Conservation (phyloP, 2,888 invertebrate species). For the Callosobruchus maculatus region DNA sequence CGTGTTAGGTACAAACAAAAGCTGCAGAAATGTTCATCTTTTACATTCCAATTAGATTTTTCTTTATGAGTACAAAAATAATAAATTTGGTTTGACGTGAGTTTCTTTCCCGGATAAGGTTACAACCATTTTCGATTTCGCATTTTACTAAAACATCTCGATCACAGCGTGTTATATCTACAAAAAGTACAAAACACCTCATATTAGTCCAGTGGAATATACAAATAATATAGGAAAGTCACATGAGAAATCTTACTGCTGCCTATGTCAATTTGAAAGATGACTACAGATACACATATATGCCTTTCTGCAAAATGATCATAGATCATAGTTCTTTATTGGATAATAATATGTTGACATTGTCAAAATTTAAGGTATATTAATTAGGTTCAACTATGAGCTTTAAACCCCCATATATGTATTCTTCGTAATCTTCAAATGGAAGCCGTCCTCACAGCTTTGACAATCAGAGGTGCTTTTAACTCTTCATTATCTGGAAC, state of each 20-base stretch:
- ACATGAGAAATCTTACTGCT: background rate
- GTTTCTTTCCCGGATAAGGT: slow-evolving; percentile 11
- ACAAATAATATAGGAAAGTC: background rate
- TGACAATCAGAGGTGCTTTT: too few species aligned
- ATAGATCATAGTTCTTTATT: too few species aligned
- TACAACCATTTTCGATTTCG: background rate
- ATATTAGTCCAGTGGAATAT: background rate
- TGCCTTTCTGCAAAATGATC: too few species aligned
- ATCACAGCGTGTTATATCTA: slow-evolving; percentile 15
- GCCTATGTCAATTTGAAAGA: too few species aligned
- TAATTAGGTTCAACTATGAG: too few species aligned
- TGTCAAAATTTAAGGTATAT: too few species aligned
- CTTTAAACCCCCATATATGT: too few species aligned
- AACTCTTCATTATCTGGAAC: too few species aligned
- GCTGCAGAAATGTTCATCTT: background rate
- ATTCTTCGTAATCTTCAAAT: too few species aligned
- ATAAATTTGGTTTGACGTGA: slow-evolving; percentile 8
- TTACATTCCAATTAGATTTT: background rate
- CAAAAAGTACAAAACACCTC: slow-evolving; percentile 6
- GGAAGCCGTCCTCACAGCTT: too few species aligned
- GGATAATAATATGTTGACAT: too few species aligned
- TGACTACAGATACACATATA: too few species aligned
- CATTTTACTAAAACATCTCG: slow-evolving; percentile 7
- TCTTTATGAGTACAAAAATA: background rate
- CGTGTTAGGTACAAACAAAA: background rate